Conservation (phyloP, 2,113 vertebrate species). For the Corapipo altera region DNA sequence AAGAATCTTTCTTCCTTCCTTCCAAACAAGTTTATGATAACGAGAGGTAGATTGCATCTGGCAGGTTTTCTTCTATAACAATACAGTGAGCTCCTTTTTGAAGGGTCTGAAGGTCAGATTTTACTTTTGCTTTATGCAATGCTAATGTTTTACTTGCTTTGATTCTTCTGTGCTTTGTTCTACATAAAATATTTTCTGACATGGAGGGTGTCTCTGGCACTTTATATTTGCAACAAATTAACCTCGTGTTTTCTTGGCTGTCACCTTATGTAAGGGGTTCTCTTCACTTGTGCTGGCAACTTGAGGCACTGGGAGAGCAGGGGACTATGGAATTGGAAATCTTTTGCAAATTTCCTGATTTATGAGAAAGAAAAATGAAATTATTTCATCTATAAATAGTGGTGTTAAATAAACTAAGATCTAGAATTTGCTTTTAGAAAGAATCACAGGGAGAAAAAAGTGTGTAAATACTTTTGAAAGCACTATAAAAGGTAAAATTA, state of each 20-base stretch:
- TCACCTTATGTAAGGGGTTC: neutral
- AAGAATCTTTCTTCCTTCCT: neutral
- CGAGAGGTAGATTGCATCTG: neutral
- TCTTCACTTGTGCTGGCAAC: neutral
- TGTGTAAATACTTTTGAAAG: neutral
- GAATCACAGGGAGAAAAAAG: neutral
- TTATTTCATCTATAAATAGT: neutral
- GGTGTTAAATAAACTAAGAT: neutral
- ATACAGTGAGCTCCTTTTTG: neutral
- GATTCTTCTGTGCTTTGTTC: neutral
- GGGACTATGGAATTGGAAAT: neutral
- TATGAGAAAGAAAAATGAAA: neutral
- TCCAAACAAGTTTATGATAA: neutral
- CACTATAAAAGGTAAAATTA: neutral
- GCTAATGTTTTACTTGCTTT: neutral
- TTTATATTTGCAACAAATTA: neutral
- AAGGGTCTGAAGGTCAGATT: neutral
- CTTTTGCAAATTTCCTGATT: neutral
- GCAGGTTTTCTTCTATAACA: neutral
- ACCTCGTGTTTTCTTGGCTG: neutral
- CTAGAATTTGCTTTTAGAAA: neutral
- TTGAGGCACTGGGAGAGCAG: neutral
- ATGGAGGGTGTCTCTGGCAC: neutral
- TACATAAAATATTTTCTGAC: conserved; percentile 4
- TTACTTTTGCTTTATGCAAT: neutral